phyloP scores from a whole-genome alignment of 2,888 invertebrate species.

The Hermaeophaga mercurialis region DNA sequence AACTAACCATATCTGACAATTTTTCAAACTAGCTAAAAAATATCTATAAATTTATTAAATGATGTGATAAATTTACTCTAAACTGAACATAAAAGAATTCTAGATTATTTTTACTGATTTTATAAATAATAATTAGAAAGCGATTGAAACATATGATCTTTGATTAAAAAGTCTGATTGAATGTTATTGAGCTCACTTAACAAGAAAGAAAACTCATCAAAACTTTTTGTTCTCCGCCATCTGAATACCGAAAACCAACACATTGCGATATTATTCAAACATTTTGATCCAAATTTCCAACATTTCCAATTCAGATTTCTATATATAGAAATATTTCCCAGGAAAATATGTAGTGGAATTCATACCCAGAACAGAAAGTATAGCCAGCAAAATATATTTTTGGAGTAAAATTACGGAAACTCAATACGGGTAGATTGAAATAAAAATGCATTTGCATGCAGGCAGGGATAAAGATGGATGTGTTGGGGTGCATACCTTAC shows the following conservation, averaged over 20 bases:
- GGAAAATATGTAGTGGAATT: not conserved
- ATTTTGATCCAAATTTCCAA: conserved; percentile 14
- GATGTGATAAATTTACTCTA: too few relatives aligned
- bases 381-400: conserved; percentile 9
- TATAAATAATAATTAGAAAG: too few relatives aligned
- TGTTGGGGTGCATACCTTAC: not conserved
- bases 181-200: too few relatives aligned
- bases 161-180: too few relatives aligned
- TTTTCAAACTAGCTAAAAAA: too few relatives aligned
- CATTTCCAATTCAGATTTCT: conserved; percentile 30
- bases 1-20: too few relatives aligned
- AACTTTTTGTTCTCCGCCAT: not conserved
- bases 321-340: conserved; percentile 21
- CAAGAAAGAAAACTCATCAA: not conserved
- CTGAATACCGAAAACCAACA: conserved; percentile 7
- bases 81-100: too few relatives aligned
- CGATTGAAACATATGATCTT: too few relatives aligned
- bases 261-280: conserved; percentile 16
- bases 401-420: conserved; percentile 13
- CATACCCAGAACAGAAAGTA: conserved; percentile 6
- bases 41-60: too few relatives aligned
- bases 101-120: too few relatives aligned
- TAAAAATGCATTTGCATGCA: conserved; percentile 14
- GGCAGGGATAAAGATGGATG: conserved; percentile 1
- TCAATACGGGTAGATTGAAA: conserved; percentile 15